These are phyloP conservation scores for Polymixis flavicincta DNA, from an alignment of 2,888 invertebrate genomes.

Conservation along the genomic window DNA sequence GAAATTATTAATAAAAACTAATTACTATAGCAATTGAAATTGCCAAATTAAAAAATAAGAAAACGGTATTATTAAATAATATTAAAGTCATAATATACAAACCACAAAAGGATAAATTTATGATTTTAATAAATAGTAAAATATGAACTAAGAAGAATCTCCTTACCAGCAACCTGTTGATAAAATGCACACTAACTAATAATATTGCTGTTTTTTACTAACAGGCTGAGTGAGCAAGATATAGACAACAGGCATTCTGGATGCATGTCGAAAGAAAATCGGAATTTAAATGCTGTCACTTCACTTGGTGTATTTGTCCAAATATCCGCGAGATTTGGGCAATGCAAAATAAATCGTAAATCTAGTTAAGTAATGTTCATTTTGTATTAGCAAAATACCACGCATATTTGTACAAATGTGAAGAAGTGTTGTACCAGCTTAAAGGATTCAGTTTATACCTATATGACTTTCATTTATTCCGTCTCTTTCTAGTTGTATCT, in stretches of 20 bases:
- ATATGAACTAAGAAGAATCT: not conserved
- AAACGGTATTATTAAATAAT: conserved; percentile 34
- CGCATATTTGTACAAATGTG: not conserved
- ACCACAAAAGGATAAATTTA: not conserved
- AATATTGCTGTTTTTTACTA: not conserved
- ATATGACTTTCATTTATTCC: not conserved
- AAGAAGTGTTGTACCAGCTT: not conserved
- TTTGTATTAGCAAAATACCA: not conserved
- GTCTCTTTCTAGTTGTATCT: not conserved
- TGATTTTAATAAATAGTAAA: not conserved
- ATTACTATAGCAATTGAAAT: conserved; percentile 16
- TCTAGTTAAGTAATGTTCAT: rapidly evolving
- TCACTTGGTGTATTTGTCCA: not conserved
- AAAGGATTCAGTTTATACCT: not conserved
- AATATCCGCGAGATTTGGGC: not conserved
- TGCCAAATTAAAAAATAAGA: conserved; percentile 24
- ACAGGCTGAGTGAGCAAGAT: not conserved
- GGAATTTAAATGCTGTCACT: not conserved
- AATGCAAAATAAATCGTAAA: not conserved
- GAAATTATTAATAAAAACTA: conserved; percentile 36
- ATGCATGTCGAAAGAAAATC: not conserved
- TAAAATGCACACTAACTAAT: not conserved
- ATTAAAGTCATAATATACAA: conserved; percentile 8
- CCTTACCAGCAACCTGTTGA: not conserved
- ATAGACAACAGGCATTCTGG: not conserved